Conservation (phyloP, 2,888 invertebrate genomes). For the Nasonovia ribisnigri region DNA sequence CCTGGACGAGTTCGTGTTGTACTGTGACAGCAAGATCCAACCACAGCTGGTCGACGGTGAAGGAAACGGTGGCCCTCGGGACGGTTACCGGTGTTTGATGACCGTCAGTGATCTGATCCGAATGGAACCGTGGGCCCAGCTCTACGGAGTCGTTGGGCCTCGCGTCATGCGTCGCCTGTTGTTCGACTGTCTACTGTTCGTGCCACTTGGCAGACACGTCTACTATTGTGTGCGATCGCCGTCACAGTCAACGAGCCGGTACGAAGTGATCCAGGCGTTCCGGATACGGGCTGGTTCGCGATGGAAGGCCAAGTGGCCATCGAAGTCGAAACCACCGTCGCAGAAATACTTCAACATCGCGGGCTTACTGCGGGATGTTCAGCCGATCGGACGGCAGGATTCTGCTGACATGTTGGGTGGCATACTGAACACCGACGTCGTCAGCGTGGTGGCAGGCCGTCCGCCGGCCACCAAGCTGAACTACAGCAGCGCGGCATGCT, state of each 20-base stretch:
- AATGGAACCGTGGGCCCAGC: conserved; percentile 27
- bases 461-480: not conserved
- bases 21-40: conserved; percentile 41
- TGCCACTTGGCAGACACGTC: not conserved
- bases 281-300: not conserved
- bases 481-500: no score
- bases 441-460: not conserved
- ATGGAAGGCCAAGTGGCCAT: not conserved
- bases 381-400: not conserved
- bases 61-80: not conserved
- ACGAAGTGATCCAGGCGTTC: conserved; percentile 44
- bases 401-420: not conserved
- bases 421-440: not conserved
- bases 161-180: conserved; percentile 23
- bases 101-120: conserved; percentile 42
- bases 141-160: conserved; percentile 18
- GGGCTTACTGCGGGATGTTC: not conserved
- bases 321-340: not conserved
- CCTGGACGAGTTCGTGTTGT: conserved; percentile 17
- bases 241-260: not conserved
- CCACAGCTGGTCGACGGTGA: not conserved
- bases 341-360: conserved; percentile 35
- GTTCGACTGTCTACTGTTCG: conserved; percentile 49
- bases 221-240: conserved; percentile 49
- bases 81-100: conserved; percentile 25